phyloP scores from a whole-genome alignment of 2,797 vertebrate species.

The Myotis vivesi region DNA sequence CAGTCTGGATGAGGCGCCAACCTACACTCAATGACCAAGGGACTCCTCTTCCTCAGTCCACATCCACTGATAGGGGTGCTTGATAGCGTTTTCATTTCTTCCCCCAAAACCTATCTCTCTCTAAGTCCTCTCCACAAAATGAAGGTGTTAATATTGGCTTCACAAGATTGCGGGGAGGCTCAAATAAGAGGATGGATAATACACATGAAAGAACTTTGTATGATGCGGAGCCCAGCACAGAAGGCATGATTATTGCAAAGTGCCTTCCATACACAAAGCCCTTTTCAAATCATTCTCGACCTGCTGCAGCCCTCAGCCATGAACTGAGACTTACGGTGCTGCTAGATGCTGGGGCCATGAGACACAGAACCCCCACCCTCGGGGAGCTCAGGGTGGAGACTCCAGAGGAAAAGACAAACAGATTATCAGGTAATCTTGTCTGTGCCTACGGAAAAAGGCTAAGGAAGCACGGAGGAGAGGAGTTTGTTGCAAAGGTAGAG shows the following conservation, averaged over 20 bases:
- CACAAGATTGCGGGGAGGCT: neutral
- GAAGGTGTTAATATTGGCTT: slow-evolving; percentile 5
- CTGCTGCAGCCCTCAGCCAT: neutral
- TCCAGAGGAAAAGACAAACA: neutral
- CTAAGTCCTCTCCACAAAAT: slow-evolving; percentile 4
- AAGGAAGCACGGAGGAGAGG: neutral
- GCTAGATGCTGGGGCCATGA: neutral
- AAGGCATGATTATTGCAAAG: neutral
- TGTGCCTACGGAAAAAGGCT: neutral
- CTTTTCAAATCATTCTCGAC: neutral
- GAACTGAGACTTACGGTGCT: neutral
- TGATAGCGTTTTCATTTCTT: neutral
- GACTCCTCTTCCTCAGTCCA: neutral
- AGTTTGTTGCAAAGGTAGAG: neutral
- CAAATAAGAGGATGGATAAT: slow-evolving; percentile 17
- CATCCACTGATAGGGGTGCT: neutral
- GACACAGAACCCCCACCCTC: neutral
- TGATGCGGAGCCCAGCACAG: neutral
- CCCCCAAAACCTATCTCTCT: neutral
- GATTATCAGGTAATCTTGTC: neutral
- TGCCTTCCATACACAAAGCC: neutral
- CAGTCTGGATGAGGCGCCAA: neutral
- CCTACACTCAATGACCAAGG: neutral
- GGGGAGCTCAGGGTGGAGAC: neutral
- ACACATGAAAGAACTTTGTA: neutral